A percentile compares a stretch with the other conserved stretches of the same genome.
Evolutionary conservation across 37 sponge, comb jelly and placozoan species (phyloP).

Genomic region (Spongilla lacustris): DNA sequence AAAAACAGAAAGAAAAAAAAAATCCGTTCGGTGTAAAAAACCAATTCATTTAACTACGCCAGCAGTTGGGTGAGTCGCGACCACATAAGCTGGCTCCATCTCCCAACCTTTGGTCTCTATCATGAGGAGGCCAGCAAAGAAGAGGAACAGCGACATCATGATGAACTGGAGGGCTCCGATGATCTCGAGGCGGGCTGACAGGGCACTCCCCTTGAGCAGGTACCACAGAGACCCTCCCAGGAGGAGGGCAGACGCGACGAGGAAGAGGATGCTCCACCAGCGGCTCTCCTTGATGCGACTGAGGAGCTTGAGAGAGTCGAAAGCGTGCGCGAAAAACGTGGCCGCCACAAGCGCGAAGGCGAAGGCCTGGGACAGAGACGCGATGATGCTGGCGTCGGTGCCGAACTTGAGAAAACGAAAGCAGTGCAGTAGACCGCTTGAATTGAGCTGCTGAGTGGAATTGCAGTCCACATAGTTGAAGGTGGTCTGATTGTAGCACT

Average conservation of each 20-base stretch:
- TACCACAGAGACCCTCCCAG: slow-evolving; percentile 9
- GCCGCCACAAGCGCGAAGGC: slow-evolving; percentile 53
- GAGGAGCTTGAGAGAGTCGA: slow-evolving; percentile 27
- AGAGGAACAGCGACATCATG: not conserved
- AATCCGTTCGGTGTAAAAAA: too few species aligned
- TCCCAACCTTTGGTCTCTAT: not conserved
- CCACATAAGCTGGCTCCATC: not conserved
- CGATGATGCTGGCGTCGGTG: slow-evolving; percentile 34
- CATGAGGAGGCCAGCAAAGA: not conserved
- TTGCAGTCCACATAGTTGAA: slow-evolving; percentile 20
- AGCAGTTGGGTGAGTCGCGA: not conserved
- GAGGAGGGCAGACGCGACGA: not conserved
- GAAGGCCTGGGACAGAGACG: slow-evolving; percentile 32
- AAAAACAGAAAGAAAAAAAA: too few species aligned
- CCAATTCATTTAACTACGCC: too few species aligned
- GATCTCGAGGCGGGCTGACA: slow-evolving; percentile 8
- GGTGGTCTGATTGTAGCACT: slow-evolving; percentile 33
- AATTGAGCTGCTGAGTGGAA: not conserved
- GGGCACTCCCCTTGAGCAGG: slow-evolving; percentile 14
- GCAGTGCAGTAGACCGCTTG: slow-evolving; percentile 32
- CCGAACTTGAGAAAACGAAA: slow-evolving; percentile 59
- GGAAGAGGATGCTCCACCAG: slow-evolving; percentile 52
- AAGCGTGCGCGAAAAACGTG: slow-evolving; percentile 30
- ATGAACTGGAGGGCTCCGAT: slow-evolving; percentile 36
- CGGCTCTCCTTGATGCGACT: slow-evolving; percentile 27